phyloP scores from a whole-genome alignment of 92 coral and sea anemone species.

The Porites divaricata region DNA sequence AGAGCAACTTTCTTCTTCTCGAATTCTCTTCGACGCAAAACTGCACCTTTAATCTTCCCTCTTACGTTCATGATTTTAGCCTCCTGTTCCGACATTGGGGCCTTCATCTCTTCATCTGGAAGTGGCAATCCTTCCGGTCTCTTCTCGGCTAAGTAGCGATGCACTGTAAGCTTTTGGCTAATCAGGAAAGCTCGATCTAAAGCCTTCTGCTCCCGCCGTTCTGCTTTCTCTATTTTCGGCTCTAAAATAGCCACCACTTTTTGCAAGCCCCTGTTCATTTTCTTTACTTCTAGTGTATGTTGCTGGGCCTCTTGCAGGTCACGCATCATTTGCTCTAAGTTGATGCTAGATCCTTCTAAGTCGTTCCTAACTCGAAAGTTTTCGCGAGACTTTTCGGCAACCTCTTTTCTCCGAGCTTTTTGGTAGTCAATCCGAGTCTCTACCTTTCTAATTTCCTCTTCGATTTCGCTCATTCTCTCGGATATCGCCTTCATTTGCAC shows the following conservation, averaged over 20 bases:
- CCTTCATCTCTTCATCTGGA: constrained; percentile 28
- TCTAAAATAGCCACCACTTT: constrained; percentile 20
- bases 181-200: constrained; percentile 35
- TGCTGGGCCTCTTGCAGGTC: constrained; percentile 25
- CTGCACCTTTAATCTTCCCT: constrained; percentile 32
- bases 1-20: constrained; percentile 17
- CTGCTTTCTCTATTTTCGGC: constrained; percentile 41
- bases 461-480: constrained; percentile 43
- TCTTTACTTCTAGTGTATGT: constrained; percentile 19
- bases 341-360: constrained; percentile 31
- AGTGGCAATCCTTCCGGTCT: constrained; percentile 32
- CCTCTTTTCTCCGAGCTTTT: constrained; percentile 47
- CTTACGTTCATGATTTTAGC: constrained; percentile 7
- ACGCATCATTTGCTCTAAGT: constrained; percentile 52
- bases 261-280: constrained; percentile 33
- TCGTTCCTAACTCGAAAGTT: constrained; percentile 46
- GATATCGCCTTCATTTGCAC: constrained; percentile 44
- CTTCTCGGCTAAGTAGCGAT: constrained; percentile 27
- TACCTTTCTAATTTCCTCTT: constrained; percentile 43
- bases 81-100: constrained; percentile 23
- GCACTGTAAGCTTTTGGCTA: constrained; percentile 30
- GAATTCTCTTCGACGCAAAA: constrained; percentile 35
- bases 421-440: constrained; percentile 52
- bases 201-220: constrained; percentile 22
- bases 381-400: constrained; percentile 54